A percentile compares a stretch with the other conserved stretches of the same genome.
These are phyloP conservation scores for Opisthograptis luteolata DNA, from an alignment of 2,888 invertebrate species.

Conservation along the genomic window DNA sequence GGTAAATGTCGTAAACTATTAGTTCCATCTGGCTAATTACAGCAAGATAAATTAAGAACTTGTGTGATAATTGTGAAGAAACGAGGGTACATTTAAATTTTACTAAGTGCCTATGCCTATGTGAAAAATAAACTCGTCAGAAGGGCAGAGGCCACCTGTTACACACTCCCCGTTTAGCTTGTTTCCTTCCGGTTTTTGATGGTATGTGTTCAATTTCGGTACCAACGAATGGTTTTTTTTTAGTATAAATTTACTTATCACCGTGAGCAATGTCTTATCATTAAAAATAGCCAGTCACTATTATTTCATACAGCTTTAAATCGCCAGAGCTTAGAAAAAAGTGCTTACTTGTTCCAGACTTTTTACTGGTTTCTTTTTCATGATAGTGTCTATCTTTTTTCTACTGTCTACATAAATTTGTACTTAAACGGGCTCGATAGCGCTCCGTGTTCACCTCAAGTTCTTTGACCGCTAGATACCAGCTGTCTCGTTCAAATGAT, in stretches of 20 bases:
- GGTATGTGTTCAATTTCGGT: neutral
- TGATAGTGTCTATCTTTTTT: neutral
- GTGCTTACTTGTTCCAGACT: too few species aligned
- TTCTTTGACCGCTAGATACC: conserved; percentile 3
- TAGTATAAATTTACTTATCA: too few species aligned
- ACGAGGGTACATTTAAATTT: neutral
- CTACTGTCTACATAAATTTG: neutral
- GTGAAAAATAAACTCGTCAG: neutral
- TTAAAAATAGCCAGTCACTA: too few species aligned
- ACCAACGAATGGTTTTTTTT: neutral
- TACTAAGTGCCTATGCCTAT: neutral
- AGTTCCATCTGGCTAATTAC: too few species aligned
- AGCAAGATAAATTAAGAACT: neutral
- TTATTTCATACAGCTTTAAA: too few species aligned
- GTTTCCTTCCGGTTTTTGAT: neutral
- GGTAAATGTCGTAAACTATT: too few species aligned
- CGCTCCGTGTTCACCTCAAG: neutral
- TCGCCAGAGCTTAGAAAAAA: too few species aligned
- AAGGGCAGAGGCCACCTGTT: conserved; percentile 9
- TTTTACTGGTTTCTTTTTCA: neutral
- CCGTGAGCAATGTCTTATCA: too few species aligned
- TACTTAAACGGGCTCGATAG: neutral
- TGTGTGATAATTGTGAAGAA: neutral
- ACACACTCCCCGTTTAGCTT: conserved; percentile 1
- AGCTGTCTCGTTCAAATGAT: neutral